Evolutionary conservation across 2,888 invertebrate species (phyloP).

Genomic region (Laothoe populi): DNA sequence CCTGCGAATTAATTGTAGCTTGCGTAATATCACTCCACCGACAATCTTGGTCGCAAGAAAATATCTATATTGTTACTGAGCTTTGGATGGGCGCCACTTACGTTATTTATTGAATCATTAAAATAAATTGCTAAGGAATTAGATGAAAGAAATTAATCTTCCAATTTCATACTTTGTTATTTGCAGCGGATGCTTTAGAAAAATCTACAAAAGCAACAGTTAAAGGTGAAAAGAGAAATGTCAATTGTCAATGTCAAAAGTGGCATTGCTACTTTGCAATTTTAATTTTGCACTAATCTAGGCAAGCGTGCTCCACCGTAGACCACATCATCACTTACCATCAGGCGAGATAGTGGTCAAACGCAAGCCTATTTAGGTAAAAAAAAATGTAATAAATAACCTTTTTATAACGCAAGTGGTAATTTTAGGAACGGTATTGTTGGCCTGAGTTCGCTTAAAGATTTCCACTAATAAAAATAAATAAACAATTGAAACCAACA

Average conservation of each 20-base stretch:
- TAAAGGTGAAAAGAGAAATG: background rate
- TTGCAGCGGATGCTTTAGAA: background rate
- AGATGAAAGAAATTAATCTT: background rate
- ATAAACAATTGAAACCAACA: constrained; percentile 33
- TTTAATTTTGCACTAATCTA: too few species aligned
- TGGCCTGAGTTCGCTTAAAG: background rate
- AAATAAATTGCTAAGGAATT: background rate
- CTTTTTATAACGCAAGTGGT: background rate
- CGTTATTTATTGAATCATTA: constrained; percentile 8
- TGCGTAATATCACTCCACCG: constrained; percentile 16
- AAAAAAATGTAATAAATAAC: background rate
- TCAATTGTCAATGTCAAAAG: background rate
- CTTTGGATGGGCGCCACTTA: constrained; percentile 24
- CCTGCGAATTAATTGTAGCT: background rate
- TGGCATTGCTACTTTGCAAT: background rate
- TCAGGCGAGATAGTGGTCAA: too few species aligned
- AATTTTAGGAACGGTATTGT: background rate
- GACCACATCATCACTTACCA: too few species aligned
- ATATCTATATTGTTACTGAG: constrained; percentile 22
- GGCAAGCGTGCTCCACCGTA: too few species aligned
- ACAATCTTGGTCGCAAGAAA: constrained; percentile 36
- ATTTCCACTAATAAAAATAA: constrained; percentile 38
- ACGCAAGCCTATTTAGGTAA: background rate
- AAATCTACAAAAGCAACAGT: background rate
- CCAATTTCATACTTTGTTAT: background rate